A percentile compares a stretch with the other conserved stretches of the same genome.
Evolutionary conservation across 2,113 vertebrate species (phyloP).

Genomic region (Lonchura striata): DNA sequence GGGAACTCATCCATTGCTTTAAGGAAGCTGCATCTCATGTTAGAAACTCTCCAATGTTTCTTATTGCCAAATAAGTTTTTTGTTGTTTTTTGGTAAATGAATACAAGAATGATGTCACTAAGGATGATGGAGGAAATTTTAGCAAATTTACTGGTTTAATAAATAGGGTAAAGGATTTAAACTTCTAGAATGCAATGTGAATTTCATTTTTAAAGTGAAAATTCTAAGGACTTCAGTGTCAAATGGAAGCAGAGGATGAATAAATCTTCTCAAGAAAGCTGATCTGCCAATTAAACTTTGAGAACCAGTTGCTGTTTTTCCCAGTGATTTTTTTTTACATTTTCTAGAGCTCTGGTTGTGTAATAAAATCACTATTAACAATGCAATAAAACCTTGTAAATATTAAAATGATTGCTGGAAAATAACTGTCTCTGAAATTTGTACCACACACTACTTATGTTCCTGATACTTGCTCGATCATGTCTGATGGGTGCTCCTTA

Average conservation of each 20-base stretch:
- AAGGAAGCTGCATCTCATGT: background rate
- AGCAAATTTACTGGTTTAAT: background rate
- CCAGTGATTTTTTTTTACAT: background rate
- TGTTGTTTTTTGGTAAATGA: background rate
- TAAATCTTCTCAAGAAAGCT: background rate
- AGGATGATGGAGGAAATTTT: background rate
- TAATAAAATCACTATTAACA: background rate
- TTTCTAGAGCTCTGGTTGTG: background rate
- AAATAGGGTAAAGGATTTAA: background rate
- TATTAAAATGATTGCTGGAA: background rate
- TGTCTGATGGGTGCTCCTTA: background rate
- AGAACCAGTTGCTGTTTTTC: background rate
- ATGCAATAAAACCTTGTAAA: background rate
- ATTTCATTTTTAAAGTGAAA: background rate
- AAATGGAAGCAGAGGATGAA: background rate
- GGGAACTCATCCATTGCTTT: background rate
- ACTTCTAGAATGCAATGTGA: background rate
- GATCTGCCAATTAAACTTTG: background rate
- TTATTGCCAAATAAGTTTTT: background rate
- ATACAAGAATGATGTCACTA: background rate
- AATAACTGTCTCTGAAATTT: slow-evolving; percentile 11
- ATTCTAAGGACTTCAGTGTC: background rate
- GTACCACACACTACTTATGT: background rate
- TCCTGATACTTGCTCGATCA: background rate
- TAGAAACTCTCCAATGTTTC: background rate